Evolutionary conservation across 2,113 vertebrate genomes (phyloP).

Genomic region (Tapirus terrestris): DNA sequence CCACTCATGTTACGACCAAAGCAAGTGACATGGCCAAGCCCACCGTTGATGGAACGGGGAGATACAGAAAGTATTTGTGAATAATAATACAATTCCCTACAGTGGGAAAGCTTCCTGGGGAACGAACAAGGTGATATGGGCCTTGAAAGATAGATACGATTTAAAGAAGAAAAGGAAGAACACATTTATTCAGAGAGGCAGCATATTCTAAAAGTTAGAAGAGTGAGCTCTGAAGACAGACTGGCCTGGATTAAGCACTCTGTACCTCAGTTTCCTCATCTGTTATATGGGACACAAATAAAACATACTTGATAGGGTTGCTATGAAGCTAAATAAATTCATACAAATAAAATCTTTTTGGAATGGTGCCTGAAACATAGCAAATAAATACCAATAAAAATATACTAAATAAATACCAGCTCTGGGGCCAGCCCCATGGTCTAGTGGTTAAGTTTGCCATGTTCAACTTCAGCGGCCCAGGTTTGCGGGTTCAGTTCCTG

Average conservation of each 20-base stretch:
- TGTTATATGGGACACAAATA: neutral
- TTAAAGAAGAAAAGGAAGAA: neutral
- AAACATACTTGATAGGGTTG: neutral
- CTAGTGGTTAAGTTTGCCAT: too few species aligned
- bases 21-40: neutral
- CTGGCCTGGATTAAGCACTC: neutral
- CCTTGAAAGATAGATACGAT: neutral
- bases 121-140: neutral
- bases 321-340: neutral
- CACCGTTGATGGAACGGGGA: neutral
- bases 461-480: too few species aligned
- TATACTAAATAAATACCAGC: neutral
- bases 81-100: neutral
- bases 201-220: neutral
- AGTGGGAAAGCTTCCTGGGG: neutral
- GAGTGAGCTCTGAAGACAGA: neutral
- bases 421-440: neutral
- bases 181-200: neutral
- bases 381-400: conserved; percentile 10
- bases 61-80: neutral
- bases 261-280: neutral
- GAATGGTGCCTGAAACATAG: neutral
- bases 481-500: too few species aligned
- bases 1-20: neutral
- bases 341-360: neutral